These are phyloP conservation scores for Sebastes schlegelii DNA, from an alignment of 2,113 vertebrate genomes.

Conservation along the genomic window DNA sequence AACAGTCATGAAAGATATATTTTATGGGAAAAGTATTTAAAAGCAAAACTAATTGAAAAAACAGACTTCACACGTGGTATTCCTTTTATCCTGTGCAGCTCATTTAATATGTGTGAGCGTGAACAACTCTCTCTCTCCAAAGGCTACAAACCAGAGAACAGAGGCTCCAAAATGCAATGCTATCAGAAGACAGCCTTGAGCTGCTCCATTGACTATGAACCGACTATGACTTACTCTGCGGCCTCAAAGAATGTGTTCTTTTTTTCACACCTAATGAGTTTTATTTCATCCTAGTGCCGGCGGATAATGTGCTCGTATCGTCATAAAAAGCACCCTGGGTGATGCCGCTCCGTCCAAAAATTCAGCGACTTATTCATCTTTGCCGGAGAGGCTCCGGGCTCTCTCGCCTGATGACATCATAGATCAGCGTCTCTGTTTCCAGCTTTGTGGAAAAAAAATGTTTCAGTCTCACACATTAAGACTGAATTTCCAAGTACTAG, in stretches of 20 bases:
- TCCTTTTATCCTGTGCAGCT: slow-evolving; percentile 14
- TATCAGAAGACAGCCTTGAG: slow-evolving; percentile 49
- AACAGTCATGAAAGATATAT: background rate
- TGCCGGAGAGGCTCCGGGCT: slow-evolving; percentile 2
- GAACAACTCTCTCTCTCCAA: slow-evolving; percentile 29
- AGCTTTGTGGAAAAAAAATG: background rate
- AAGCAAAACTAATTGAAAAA: slow-evolving; percentile 8
- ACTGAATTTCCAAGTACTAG: background rate
- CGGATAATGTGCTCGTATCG: slow-evolving; percentile 8
- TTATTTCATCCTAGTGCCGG: slow-evolving; percentile 38
- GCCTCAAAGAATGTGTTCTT: slow-evolving; percentile 14
- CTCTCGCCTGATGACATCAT: slow-evolving; percentile 15
- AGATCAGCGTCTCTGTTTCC: slow-evolving; percentile 25
- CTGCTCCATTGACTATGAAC: slow-evolving; percentile 38
- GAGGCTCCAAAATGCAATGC: slow-evolving; percentile 16
- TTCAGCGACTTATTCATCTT: slow-evolving; percentile 19
- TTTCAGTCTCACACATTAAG: slow-evolving; percentile 13
- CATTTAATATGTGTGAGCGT: slow-evolving; percentile 37
- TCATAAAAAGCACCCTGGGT: slow-evolving; percentile 22
- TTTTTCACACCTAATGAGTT: slow-evolving; percentile 37
- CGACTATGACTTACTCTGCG: slow-evolving; percentile 27
- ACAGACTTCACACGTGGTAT: slow-evolving; percentile 1
- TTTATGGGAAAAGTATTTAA: background rate
- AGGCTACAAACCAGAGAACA: background rate
- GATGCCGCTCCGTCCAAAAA: slow-evolving; percentile 16